These are phyloP conservation scores for Turdus rufiventris DNA, from an alignment of 2,113 vertebrate species.

Conservation along the genomic window DNA sequence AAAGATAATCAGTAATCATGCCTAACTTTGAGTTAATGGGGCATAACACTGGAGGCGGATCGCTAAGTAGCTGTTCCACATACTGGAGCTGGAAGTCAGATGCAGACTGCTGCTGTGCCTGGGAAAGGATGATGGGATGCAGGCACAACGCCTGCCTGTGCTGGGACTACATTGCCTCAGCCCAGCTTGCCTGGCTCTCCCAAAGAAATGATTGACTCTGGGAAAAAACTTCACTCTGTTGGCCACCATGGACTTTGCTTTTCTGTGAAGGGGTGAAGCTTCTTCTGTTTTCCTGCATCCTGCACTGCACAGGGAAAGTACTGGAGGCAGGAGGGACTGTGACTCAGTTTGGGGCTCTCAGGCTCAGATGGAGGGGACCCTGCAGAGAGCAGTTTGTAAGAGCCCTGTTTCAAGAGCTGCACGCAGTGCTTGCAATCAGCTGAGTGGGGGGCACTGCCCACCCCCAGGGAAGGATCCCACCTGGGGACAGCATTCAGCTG, in stretches of 20 bases:
- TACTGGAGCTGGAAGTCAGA: neutral
- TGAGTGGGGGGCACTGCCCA: fast-evolving
- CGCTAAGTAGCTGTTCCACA: neutral
- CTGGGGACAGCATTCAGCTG: fast-evolving
- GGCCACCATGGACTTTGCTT: neutral
- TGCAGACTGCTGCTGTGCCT: neutral
- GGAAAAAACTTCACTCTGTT: neutral
- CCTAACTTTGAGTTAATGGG: conserved; percentile 60
- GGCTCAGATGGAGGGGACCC: neutral
- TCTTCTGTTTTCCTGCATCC: neutral
- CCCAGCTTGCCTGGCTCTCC: neutral
- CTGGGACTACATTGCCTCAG: neutral
- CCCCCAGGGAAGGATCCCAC: neutral
- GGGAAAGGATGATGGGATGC: neutral
- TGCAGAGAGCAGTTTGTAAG: neutral
- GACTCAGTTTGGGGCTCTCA: neutral
- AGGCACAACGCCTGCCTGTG: neutral
- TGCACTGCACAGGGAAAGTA: neutral
- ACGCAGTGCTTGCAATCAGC: fast-evolving
- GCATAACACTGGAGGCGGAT: conserved; percentile 22
- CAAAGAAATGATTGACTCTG: neutral
- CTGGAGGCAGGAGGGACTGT: neutral
- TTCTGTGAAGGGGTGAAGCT: neutral
- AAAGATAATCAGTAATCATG: conserved; percentile 50
- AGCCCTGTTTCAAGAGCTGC: fast-evolving